phyloP scores from a whole-genome alignment of 2,113 vertebrate genomes.

The Clarias macrocephalus region DNA sequence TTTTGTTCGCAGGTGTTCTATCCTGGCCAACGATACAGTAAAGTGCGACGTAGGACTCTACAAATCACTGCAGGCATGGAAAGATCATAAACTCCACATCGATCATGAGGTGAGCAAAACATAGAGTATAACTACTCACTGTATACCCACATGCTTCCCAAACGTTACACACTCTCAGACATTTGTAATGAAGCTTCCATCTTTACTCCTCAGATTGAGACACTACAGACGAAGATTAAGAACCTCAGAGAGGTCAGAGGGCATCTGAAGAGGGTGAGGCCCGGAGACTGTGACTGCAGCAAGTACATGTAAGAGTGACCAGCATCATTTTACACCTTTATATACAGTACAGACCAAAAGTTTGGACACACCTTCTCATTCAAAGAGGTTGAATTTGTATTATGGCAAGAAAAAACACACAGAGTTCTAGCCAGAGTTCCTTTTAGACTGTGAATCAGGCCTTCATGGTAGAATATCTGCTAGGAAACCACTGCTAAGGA shows the following conservation, averaged over 20 bases:
- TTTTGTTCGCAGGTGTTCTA: conserved; percentile 80
- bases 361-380: too few relatives aligned
- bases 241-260: conserved; percentile 93
- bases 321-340: background rate
- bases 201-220: conserved; percentile 82
- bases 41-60: conserved; percentile 89
- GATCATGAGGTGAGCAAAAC: conserved; percentile 85
- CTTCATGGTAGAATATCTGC: too few relatives aligned
- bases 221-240: conserved; percentile 96
- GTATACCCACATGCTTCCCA: background rate
- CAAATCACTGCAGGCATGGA: conserved; percentile 93
- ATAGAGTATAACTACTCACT: background rate
- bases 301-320: conserved; percentile 76
- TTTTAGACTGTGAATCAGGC: too few relatives aligned
- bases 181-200: background rate
- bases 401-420: too few relatives aligned
- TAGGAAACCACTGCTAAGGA: too few relatives aligned
- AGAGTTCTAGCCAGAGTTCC: too few relatives aligned
- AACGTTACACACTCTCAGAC: background rate
- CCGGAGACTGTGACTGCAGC: conserved; percentile 90
- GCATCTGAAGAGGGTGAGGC: conserved; percentile 90
- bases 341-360: too few relatives aligned
- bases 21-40: conserved; percentile 86
- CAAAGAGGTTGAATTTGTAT: too few relatives aligned
- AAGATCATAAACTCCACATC: conserved; percentile 95